These are phyloP conservation scores for Melanocharis versteri DNA, from an alignment of 2,113 vertebrate genomes.

Conservation along the genomic window DNA sequence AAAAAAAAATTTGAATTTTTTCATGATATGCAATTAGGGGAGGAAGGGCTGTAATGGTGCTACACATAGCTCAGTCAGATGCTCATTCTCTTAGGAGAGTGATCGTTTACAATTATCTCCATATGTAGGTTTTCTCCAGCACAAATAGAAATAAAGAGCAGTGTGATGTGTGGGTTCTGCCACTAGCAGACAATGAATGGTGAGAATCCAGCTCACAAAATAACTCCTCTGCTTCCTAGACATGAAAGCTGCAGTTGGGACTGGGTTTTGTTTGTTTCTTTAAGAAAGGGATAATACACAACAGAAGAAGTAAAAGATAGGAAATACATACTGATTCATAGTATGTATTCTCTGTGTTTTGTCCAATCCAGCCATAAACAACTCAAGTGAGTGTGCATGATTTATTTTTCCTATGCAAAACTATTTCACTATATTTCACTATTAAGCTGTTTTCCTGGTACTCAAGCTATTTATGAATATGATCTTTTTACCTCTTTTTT, in stretches of 20 bases:
- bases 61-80: background rate
- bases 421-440: background rate
- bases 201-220: conserved; percentile 8
- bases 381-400: background rate
- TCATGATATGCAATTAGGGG: background rate
- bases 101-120: background rate
- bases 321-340: background rate
- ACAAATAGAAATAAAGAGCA: background rate
- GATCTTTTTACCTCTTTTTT: background rate
- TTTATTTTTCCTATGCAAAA: background rate
- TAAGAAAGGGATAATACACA: background rate
- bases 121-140: background rate
- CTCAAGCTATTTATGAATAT: background rate
- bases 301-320: background rate
- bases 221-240: conserved; percentile 15
- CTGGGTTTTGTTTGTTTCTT: background rate
- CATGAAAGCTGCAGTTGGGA: background rate
- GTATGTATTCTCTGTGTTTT: background rate
- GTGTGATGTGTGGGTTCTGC: background rate
- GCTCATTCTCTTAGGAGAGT: background rate
- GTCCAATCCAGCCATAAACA: background rate
- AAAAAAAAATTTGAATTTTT: background rate
- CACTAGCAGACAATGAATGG: background rate
- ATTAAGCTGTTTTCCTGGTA: background rate
- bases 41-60: background rate